Evolutionary conservation across 2,888 invertebrate species (phyloP).

Genomic region (Colletes collaris): DNA sequence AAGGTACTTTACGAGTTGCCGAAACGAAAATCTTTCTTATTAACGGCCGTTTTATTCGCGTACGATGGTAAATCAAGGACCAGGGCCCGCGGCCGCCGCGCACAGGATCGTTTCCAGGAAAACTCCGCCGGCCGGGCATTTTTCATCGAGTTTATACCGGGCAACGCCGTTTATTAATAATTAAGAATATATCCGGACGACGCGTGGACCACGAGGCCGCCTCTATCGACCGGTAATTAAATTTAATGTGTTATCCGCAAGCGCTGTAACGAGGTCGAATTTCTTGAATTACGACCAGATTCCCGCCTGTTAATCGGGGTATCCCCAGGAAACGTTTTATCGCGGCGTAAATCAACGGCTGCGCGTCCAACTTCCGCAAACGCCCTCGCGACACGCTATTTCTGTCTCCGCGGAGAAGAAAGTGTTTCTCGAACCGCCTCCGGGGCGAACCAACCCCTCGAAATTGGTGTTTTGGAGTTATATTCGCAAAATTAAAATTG

Average conservation of each 20-base stretch:
- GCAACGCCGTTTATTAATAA: constrained; percentile 41
- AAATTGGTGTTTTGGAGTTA: no score
- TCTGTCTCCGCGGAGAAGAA: constrained; percentile 15
- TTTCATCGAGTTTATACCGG: constrained; percentile 38
- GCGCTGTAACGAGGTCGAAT: constrained; percentile 54
- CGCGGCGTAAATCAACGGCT: constrained; percentile 34
- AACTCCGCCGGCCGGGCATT: constrained; percentile 23
- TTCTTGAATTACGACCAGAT: constrained; percentile 43
- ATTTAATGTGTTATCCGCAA: constrained; percentile 50
- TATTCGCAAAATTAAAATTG: no score
- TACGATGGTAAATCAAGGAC: constrained; percentile 49
- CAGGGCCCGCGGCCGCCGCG: background rate
- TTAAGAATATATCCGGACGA: constrained; percentile 19
- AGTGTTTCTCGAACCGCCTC: constrained; percentile 20
- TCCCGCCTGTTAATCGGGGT: constrained; percentile 17
- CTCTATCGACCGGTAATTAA: constrained; percentile 48
- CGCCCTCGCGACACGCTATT: constrained; percentile 26
- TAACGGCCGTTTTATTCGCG: constrained; percentile 59
- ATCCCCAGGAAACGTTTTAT: constrained; percentile 38
- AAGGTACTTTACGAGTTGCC: constrained; percentile 62
- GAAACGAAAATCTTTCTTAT: constrained; percentile 62
- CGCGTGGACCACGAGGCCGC: background rate
- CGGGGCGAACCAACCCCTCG: background rate
- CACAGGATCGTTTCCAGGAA: constrained; percentile 55
- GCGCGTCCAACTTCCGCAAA: constrained; percentile 46